phyloP scores from a whole-genome alignment of 1,140 invertebrate genomes.

The Brachystomella parvula region DNA sequence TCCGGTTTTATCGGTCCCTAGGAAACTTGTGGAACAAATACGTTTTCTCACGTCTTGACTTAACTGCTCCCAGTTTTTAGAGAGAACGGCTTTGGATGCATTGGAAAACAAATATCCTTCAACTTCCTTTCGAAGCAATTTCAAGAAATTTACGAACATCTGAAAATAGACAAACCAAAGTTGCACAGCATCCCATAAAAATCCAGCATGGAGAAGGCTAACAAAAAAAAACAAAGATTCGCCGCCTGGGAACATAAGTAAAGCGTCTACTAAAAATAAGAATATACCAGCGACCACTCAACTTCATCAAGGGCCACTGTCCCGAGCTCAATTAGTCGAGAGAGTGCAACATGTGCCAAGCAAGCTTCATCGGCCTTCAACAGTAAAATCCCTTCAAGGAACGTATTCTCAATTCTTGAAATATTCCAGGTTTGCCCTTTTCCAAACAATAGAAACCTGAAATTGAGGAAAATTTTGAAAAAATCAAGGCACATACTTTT shows the following conservation, averaged over 20 bases:
- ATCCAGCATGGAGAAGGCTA: too few species aligned
- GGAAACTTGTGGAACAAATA: conserved; percentile 33
- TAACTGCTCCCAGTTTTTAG: conserved; percentile 33
- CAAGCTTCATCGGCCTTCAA: conserved; percentile 63
- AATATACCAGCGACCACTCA: conserved; percentile 21
- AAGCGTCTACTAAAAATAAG: background rate
- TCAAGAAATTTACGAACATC: conserved; percentile 40
- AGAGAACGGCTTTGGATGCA: conserved; percentile 33
- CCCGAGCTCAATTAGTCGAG: conserved; percentile 41
- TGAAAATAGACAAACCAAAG: too few species aligned
- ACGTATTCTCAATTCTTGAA: conserved; percentile 46
- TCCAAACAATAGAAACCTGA: conserved; percentile 33
- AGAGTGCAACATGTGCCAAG: conserved; percentile 53
- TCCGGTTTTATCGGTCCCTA: conserved; percentile 35
- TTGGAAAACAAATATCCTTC: conserved; percentile 38
- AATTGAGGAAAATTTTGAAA: background rate
- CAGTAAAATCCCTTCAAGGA: conserved; percentile 54
- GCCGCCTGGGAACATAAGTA: background rate
- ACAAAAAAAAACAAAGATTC: conserved; percentile 9
- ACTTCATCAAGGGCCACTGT: conserved; percentile 35
- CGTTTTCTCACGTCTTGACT: conserved; percentile 27
- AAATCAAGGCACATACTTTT: background rate
- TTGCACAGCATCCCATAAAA: too few species aligned
- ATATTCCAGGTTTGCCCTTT: conserved; percentile 38
- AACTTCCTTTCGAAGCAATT: conserved; percentile 39